Percentiles rank a stretch among this genome's conserved stretches.
phyloP scores from a whole-genome alignment of 2,797 vertebrate genomes.

The Crypturellus tataupa region DNA sequence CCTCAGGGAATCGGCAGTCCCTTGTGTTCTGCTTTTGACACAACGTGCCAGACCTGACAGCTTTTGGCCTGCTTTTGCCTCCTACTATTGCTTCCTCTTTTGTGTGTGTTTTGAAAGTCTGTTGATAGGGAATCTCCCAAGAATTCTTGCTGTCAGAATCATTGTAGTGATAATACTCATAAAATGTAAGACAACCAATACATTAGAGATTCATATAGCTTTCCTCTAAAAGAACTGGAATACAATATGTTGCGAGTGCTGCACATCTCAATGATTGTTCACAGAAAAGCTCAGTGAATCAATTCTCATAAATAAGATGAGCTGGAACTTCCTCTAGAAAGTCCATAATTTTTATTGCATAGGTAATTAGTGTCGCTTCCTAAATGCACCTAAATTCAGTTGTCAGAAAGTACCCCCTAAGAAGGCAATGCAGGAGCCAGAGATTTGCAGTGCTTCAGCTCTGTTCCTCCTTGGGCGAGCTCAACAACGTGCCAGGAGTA shows the following conservation, averaged over 20 bases:
- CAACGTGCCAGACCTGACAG: neutral
- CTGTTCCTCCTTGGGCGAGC: neutral
- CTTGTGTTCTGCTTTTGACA: neutral
- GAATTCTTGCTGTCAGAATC: neutral
- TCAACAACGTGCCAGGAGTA: neutral
- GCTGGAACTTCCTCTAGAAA: neutral
- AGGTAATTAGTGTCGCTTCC: neutral
- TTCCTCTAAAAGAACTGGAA: neutral
- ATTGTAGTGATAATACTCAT: slow-evolving; percentile 5
- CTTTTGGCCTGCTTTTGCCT: neutral
- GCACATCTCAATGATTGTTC: slow-evolving; percentile 17
- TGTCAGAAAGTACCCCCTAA: neutral
- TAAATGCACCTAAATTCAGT: neutral
- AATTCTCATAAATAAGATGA: neutral
- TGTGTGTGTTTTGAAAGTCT: neutral
- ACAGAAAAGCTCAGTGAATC: slow-evolving; percentile 4
- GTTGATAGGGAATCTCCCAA: neutral
- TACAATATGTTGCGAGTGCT: neutral
- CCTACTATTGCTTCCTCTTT: neutral
- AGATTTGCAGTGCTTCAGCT: neutral
- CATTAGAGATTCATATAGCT: neutral
- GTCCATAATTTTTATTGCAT: neutral
- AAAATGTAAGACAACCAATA: slow-evolving; percentile 1
- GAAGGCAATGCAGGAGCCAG: neutral
- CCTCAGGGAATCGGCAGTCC: neutral